These are phyloP conservation scores for Rhopalosiphum padi DNA, from an alignment of 1,140 invertebrate genomes.

Conservation along the genomic window DNA sequence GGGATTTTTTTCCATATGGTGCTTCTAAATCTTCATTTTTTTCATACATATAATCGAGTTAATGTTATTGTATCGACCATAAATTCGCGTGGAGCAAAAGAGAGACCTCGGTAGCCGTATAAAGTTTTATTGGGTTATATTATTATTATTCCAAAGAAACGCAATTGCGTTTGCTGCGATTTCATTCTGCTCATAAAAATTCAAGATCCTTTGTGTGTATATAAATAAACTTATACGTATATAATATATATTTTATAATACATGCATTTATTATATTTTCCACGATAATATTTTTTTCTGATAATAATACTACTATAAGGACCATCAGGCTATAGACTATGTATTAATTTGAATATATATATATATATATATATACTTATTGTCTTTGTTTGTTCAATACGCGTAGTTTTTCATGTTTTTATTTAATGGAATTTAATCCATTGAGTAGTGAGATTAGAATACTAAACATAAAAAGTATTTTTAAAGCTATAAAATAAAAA, in stretches of 20 bases:
- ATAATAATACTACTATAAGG: not conserved
- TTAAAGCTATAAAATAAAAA: not conserved
- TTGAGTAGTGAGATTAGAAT: not conserved
- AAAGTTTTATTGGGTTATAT: conserved; percentile 54
- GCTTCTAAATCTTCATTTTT: conserved; percentile 44
- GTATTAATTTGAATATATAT: not conserved
- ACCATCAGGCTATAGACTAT: not conserved
- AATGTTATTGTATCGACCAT: conserved; percentile 46
- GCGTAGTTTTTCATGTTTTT: not conserved
- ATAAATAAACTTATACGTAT: not conserved
- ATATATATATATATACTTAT: not conserved
- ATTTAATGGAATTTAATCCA: not conserved
- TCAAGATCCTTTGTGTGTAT: not conserved
- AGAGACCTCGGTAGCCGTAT: conserved; percentile 12
- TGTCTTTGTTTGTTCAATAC: not conserved
- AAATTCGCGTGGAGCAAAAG: conserved; percentile 10
- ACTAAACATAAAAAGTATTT: not conserved
- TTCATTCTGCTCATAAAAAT: conserved; percentile 47
- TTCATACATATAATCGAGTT: conserved; percentile 49
- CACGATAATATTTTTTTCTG: not conserved
- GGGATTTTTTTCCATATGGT: conserved; percentile 45
- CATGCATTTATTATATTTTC: conserved; percentile 13
- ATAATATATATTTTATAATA: not conserved
- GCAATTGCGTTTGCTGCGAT: conserved; percentile 37
- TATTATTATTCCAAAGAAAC: conserved; percentile 49